Evolutionary conservation across 2,113 vertebrate genomes (phyloP), one percentile per base, ranked within the genome.

Genomic region (Zosterops hypoxanthus): DNA sequence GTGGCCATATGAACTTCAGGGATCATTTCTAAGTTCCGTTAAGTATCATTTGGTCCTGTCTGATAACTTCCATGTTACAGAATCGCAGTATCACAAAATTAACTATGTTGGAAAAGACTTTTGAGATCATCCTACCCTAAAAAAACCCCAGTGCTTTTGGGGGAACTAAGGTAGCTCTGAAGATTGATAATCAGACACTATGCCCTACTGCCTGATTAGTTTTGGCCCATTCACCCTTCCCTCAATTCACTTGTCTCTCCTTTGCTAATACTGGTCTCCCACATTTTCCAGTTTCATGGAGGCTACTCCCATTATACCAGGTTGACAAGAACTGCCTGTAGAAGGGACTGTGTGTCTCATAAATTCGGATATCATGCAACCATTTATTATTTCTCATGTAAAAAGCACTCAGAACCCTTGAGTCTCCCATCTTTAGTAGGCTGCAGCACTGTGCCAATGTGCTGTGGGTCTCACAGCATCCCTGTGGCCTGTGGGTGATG

Each of bases 401-500:
- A 71, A 84, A 93, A 82, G 20, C 20, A n/a, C 21, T 44, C 15
- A 8, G 26, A 36, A 42, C 46, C 25, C 50, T 18, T 59, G 64
- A 36, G 36, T 25, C 28, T 31, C 50, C 14, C 47, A 82, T 15
- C 42, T 50, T 53, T 29, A 70, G 44, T 2, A 2, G 34, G 44
- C 29, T 81, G 55, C 60, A 81, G 64, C 87, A n/a, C 29, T 16
- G 41, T 47, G 22, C 29, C 14, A 28, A 5, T 0, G 0, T 17
- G 33, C 66, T 7, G 5, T 5, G 1, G 2, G 11, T 34, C 42
- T 33, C 2, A 13, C 9, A 80, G 66, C 34, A 34, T 3, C 14
- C 5, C 22, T 8, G 5, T 0, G 0, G n/a, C 28, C 24, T n/a
- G 2, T 1, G 8, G n/a, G 28, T 4, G 49, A 21, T 2, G 3